Conservation (phyloP, 1,140 invertebrate genomes). For the Lepidurus arcticus region DNA sequence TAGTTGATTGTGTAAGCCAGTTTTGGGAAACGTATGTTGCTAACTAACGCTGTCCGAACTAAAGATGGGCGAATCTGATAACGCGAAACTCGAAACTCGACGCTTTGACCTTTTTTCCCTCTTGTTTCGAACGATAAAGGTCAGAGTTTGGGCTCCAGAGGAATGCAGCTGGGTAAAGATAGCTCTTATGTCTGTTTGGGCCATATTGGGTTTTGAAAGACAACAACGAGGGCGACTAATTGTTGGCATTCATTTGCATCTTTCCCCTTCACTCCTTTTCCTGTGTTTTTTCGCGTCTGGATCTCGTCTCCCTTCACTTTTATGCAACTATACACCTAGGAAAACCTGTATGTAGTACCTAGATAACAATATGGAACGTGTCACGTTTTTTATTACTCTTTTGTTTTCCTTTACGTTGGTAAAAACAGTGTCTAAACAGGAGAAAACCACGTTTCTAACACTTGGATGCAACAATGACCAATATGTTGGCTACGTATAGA, state of each 20-base stretch:
- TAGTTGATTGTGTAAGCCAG: neutral
- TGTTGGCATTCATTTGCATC: neutral
- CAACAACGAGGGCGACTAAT: neutral
- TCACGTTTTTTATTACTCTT: no score
- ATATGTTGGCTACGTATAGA: neutral
- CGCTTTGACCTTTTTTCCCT: neutral
- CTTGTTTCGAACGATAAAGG: neutral
- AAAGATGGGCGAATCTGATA: slow-evolving; percentile 9
- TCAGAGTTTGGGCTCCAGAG: neutral
- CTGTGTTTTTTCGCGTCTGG: neutral
- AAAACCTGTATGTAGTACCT: no score
- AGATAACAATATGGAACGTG: no score
- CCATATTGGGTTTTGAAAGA: neutral
- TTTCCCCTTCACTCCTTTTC: neutral
- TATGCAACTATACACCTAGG: neutral
- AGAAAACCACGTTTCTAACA: neutral
- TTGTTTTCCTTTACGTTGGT: no score
- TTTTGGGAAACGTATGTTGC: neutral
- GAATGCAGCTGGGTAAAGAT: neutral
- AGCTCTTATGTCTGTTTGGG: neutral
- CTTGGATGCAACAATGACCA: neutral
- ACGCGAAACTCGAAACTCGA: neutral
- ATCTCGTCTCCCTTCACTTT: neutral
- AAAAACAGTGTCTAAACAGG: no score
- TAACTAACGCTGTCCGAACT: neutral